Conservation (phyloP, 37 sponge, comb jelly and placozoan genomes). For the Diacarnus erythraeanus region DNA sequence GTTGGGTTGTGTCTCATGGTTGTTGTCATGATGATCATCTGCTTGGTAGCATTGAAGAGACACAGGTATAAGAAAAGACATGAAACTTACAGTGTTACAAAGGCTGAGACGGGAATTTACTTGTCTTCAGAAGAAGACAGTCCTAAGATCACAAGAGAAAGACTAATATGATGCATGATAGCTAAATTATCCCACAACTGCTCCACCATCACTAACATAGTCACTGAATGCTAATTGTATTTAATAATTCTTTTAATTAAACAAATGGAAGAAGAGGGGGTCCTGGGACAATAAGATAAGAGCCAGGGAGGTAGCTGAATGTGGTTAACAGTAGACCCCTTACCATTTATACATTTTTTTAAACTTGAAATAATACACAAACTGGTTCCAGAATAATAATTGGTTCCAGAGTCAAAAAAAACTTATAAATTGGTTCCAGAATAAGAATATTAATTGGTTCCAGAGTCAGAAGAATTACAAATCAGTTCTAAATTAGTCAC, state of each 20-base stretch:
- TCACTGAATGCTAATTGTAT: no score
- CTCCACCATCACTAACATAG: no score
- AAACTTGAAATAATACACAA: no score
- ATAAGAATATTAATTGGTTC: neutral
- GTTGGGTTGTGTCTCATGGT: conserved; percentile 8
- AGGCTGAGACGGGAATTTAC: conserved; percentile 14
- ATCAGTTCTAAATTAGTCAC: conserved; percentile 19
- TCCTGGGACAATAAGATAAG: no score
- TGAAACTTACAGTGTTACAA: conserved; percentile 49
- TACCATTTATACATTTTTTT: no score
- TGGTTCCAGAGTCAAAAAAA: no score
- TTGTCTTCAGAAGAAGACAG: neutral
- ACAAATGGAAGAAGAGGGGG: no score
- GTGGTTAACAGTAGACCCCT: no score
- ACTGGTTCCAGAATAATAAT: no score
- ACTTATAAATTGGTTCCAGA: neutral
- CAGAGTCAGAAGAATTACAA: neutral
- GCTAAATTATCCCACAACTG: no score
- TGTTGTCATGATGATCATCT: conserved; percentile 17
- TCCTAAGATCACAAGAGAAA: conserved; percentile 25
- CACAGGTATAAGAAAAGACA: conserved; percentile 32
- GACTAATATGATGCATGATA: conserved; percentile 35
- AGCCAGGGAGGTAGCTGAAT: no score
- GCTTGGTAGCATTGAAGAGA: neutral
- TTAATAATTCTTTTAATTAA: no score